phyloP scores from a whole-genome alignment of 1,140 invertebrate species.

The Stratiolaelaps scimitus region DNA sequence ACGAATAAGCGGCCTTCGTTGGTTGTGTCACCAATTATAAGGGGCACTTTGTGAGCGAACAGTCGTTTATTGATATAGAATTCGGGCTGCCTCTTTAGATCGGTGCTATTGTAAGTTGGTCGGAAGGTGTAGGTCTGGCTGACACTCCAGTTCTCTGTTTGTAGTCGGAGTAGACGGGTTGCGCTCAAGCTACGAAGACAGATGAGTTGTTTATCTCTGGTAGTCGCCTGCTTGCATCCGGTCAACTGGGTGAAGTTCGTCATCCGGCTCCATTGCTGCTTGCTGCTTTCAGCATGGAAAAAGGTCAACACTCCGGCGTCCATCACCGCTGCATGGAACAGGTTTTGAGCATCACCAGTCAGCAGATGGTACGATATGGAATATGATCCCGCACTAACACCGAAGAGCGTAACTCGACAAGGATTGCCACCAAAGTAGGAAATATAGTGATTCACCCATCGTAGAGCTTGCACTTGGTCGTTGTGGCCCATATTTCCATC shows the following conservation, averaged over 20 bases:
- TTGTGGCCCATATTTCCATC: constrained; percentile 58
- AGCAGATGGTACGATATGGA: constrained; percentile 31
- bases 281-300: not conserved
- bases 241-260: not conserved
- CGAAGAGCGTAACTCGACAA: constrained; percentile 44
- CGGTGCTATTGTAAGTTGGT: not conserved
- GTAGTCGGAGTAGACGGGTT: not conserved
- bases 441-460: constrained; percentile 63
- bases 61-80: not conserved
- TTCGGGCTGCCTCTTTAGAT: not conserved
- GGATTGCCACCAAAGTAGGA: constrained; percentile 66
- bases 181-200: not conserved
- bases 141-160: not conserved
- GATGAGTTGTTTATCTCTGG: not conserved
- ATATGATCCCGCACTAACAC: constrained; percentile 44
- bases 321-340: constrained; percentile 10
- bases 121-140: constrained; percentile 6
- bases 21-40: constrained; percentile 2
- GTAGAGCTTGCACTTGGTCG: constrained; percentile 59
- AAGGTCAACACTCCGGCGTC: not conserved
- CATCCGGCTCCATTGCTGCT: not conserved
- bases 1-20: not conserved
- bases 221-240: not conserved
- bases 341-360: not conserved
- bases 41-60: not conserved